Percentiles rank a stretch among this genome's conserved stretches.
These are phyloP conservation scores for Julus scanicus DNA, from an alignment of 2,888 invertebrate genomes.

Conservation along the genomic window DNA sequence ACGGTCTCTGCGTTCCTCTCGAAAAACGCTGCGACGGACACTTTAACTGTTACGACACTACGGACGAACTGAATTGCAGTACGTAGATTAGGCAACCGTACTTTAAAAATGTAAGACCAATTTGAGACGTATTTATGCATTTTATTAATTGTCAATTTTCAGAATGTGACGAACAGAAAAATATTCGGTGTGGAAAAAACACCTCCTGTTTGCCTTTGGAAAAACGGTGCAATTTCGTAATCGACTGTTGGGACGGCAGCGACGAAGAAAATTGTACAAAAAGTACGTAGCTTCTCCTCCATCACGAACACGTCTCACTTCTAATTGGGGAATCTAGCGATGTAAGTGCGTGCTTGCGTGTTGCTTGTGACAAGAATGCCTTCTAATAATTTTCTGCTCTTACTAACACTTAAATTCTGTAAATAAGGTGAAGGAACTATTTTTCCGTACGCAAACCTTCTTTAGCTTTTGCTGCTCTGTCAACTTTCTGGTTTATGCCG, in stretches of 20 bases:
- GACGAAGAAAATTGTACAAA: constrained; percentile 79
- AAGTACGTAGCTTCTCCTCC: constrained; percentile 67
- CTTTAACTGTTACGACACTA: constrained; percentile 79
- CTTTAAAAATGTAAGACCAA: too few species aligned
- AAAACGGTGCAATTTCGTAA: constrained; percentile 77
- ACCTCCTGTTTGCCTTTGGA: constrained; percentile 78
- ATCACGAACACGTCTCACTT: constrained; percentile 46
- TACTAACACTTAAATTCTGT: constrained; percentile 10
- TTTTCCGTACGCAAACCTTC: not conserved
- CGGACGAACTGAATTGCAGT: constrained; percentile 81
- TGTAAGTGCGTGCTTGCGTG: constrained; percentile 37
- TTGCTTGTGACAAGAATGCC: constrained; percentile 41
- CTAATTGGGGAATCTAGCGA: constrained; percentile 51
- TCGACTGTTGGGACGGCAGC: constrained; percentile 82
- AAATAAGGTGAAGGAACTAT: not conserved
- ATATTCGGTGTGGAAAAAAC: constrained; percentile 77
- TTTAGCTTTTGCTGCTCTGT: not conserved
- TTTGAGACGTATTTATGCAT: too few species aligned
- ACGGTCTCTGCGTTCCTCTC: constrained; percentile 75
- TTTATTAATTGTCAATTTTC: constrained; percentile 46
- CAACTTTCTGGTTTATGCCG: not conserved
- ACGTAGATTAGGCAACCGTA: constrained; percentile 64
- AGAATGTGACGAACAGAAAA: constrained; percentile 64
- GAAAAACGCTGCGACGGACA: constrained; percentile 77
- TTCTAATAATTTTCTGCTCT: constrained; percentile 4